Evolutionary conservation across 2,797 vertebrate species (phyloP), one percentile per base, ranked within the genome.

Genomic region (Netta rufina): DNA sequence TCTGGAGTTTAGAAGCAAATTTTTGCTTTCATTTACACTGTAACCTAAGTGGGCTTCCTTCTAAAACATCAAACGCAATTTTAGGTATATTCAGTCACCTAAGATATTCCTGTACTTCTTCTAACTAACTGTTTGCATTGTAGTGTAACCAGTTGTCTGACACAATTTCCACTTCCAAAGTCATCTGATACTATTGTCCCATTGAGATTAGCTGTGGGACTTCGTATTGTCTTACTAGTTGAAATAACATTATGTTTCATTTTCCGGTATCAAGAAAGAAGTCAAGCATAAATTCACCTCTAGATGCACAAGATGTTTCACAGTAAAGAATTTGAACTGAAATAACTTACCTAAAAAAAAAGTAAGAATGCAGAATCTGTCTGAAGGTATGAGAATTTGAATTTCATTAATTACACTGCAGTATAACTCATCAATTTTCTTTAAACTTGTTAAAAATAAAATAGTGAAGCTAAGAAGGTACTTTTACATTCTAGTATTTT

Each of bases 301-400:
- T 87, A 66, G 41, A 33, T 51, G 75, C 49, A 74, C 13, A 66
- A 88, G 82, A 56, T 65, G 79, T 73, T 84, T 85, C 84, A 92
- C 30, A 51, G 82, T 39, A 73, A 91, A 89, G 36, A 92, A 76
- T 65, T 47, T 69, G 30, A 85, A 72, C 83, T 90, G 87, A 80
- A 90, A 91, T 56, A 22, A 49, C 47, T 71, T 57, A n/a, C 87
- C 90, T 78, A 67, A 56, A 70, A 65, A 71, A 58, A 66, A 66
- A 71, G 12, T 38, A 72, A 62, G 56, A 91, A 78, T 16, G 8
- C 33, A 65, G 75, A 60, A 56, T 36, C 19, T 32, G 24, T 57
- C 70, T 74, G 33, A 56, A 82, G 12, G 54, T 38, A 36, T 28
- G 36, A 58, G 58, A 88, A 33, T 32, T 72, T 28, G 16, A 54